phyloP scores from a whole-genome alignment of 1,140 invertebrate genomes.

The Philopotamus ludificatus region DNA sequence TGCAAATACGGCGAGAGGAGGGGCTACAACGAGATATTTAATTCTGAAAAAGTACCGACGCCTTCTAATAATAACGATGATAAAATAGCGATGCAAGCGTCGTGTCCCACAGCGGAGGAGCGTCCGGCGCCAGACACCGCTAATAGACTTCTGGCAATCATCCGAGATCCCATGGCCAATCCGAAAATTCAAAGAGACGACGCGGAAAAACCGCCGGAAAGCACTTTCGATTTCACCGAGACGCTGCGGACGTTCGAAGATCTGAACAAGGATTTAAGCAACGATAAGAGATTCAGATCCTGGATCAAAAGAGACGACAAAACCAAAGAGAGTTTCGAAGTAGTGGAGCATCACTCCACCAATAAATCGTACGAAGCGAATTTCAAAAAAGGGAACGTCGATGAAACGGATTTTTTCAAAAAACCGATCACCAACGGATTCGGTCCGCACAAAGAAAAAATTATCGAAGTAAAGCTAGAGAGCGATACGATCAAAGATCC shows the following conservation, averaged over 20 bases:
- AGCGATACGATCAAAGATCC: conserved; percentile 15
- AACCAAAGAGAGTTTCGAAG: conserved; percentile 26
- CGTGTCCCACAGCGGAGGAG: conserved; percentile 27
- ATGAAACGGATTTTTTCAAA: neutral
- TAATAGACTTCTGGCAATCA: conserved; percentile 57
- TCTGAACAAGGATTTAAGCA: conserved; percentile 44
- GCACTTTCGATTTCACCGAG: conserved; percentile 43
- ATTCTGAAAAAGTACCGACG: conserved; percentile 43
- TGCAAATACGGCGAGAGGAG: conserved; percentile 65
- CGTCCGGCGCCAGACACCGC: conserved; percentile 43
- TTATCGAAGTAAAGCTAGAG: neutral
- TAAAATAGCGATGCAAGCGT: conserved; percentile 44
- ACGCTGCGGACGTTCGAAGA: conserved; percentile 37
- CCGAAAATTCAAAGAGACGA: conserved; percentile 21
- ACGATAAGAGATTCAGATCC: conserved; percentile 34
- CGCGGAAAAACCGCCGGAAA: conserved; percentile 45
- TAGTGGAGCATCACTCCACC: conserved; percentile 16
- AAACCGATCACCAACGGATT: conserved; percentile 14
- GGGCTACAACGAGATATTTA: conserved; percentile 56
- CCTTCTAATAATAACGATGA: conserved; percentile 44
- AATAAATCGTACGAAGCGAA: conserved; percentile 23
- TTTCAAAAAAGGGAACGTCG: conserved; percentile 14
- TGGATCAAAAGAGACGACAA: conserved; percentile 40
- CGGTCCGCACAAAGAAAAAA: conserved; percentile 14
- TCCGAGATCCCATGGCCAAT: conserved; percentile 49